phyloP scores from a whole-genome alignment of 1,140 invertebrate species.

The Heliconius hermathena region DNA sequence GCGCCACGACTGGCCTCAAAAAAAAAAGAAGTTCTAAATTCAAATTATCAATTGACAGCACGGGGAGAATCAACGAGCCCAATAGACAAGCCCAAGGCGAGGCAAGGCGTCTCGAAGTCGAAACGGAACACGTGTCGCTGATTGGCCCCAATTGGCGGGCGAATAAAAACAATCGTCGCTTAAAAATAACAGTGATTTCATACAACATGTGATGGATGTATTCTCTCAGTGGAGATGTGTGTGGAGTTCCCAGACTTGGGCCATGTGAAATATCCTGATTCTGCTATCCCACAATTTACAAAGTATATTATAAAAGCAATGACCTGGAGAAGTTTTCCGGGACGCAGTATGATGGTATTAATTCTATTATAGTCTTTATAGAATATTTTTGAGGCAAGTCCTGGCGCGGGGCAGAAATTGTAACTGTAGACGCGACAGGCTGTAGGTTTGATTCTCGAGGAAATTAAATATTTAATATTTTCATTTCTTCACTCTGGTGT shows the following conservation, averaged over 20 bases:
- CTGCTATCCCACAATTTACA: slow-evolving; percentile 52
- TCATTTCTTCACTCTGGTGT: no score
- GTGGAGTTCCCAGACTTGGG: slow-evolving; percentile 61
- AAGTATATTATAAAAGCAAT: neutral
- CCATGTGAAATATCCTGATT: slow-evolving; percentile 73
- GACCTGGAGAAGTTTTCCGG: slow-evolving; percentile 52
- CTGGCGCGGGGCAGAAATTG: no score
- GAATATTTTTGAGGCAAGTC: neutral
- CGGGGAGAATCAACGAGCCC: slow-evolving; percentile 58
- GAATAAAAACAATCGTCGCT: slow-evolving; percentile 81
- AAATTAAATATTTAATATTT: no score
- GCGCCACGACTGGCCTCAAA: neutral
- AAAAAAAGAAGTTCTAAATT: slow-evolving; percentile 13
- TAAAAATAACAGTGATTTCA: slow-evolving; percentile 82
- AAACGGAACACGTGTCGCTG: slow-evolving; percentile 75
- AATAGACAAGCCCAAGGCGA: slow-evolving; percentile 70
- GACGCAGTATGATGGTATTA: slow-evolving; percentile 34
- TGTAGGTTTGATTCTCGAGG: no score
- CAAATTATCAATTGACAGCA: slow-evolving; percentile 43
- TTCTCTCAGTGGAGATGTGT: slow-evolving; percentile 58
- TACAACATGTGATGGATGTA: slow-evolving; percentile 77
- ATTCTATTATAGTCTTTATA: neutral
- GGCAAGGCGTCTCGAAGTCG: slow-evolving; percentile 57
- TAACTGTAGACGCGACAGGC: no score
- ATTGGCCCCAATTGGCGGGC: slow-evolving; percentile 80